Evolutionary conservation across 1,140 invertebrate genomes (phyloP).

Genomic region (Mylabris phalerata): DNA sequence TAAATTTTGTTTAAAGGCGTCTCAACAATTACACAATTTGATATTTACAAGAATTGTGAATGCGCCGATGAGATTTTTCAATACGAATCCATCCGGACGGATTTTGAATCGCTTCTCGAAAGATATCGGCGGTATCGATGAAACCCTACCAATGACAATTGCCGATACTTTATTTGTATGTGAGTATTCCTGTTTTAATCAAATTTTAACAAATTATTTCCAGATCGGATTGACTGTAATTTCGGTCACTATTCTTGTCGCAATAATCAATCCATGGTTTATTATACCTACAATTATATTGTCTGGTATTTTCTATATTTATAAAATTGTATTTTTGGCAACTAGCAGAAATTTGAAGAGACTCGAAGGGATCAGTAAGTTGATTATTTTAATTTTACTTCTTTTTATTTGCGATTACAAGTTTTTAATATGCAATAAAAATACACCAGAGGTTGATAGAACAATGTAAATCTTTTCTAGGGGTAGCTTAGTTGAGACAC

Average conservation of each 20-base stretch:
- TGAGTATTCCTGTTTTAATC: slow-evolving; percentile 46
- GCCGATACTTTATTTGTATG: slow-evolving; percentile 60
- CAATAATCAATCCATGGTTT: slow-evolving; percentile 64
- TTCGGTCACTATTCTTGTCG: slow-evolving; percentile 21
- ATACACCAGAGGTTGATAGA: too few relatives aligned
- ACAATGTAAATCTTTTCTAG: too few relatives aligned
- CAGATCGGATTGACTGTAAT: slow-evolving; percentile 21
- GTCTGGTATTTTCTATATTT: slow-evolving; percentile 50
- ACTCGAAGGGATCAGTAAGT: slow-evolving; percentile 54
- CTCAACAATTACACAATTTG: slow-evolving; percentile 56
- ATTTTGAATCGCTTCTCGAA: slow-evolving; percentile 49
- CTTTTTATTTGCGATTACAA: too few relatives aligned
- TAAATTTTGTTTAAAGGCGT: slow-evolving; percentile 69
- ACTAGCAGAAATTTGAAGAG: slow-evolving; percentile 67
- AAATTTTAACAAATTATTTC: slow-evolving; percentile 14
- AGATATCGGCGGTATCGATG: slow-evolving; percentile 42
- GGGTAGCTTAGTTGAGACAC: too few relatives aligned
- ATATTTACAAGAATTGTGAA: slow-evolving; percentile 55
- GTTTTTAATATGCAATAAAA: too few relatives aligned
- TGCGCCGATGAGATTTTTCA: slow-evolving; percentile 52
- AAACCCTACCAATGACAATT: slow-evolving; percentile 37
- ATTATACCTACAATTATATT: slow-evolving; percentile 62
- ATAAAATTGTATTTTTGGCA: slow-evolving; percentile 66
- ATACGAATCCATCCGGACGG: slow-evolving; percentile 47
- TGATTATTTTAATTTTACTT: too few relatives aligned